Percentiles rank a stretch among this genome's conserved stretches.
Evolutionary conservation across 2,888 invertebrate genomes (phyloP).

Genomic region (Teinopalpus imperialis): DNA sequence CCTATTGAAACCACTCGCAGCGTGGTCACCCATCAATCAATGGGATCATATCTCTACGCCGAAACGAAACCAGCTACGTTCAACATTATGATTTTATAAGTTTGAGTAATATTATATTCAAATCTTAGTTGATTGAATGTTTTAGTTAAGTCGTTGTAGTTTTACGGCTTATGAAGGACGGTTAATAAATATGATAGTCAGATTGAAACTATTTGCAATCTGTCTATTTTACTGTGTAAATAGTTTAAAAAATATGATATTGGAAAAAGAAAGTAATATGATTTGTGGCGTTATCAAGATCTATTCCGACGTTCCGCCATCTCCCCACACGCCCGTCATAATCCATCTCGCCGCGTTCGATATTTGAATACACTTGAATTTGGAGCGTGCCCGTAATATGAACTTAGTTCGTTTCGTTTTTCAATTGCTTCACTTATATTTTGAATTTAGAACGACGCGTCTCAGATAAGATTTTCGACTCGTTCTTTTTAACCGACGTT

Average conservation of each 20-base stretch:
- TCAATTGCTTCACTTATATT: slow-evolving; percentile 80
- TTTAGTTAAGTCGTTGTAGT: slow-evolving; percentile 53
- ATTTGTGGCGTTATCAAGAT: slow-evolving; percentile 55
- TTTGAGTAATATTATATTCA: slow-evolving; percentile 79
- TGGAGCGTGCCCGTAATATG: slow-evolving; percentile 75
- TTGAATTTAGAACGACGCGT: slow-evolving; percentile 73
- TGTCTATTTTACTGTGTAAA: no score
- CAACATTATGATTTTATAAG: slow-evolving; percentile 75
- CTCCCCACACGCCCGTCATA: slow-evolving; percentile 57
- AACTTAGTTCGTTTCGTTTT: slow-evolving; percentile 77
- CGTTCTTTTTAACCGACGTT: slow-evolving; percentile 20
- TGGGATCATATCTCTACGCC: slow-evolving; percentile 72
- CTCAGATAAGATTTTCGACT: slow-evolving; percentile 51
- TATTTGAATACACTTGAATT: slow-evolving; percentile 79
- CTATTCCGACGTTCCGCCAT: slow-evolving; percentile 53
- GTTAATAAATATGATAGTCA: slow-evolving; percentile 30
- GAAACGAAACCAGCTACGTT: slow-evolving; percentile 64
- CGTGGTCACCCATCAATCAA: slow-evolving; percentile 81
- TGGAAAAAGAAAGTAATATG: slow-evolving; percentile 42
- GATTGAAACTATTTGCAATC: slow-evolving; percentile 51
- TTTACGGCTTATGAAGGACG: no score
- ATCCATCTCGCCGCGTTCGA: slow-evolving; percentile 72
- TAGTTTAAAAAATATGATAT: slow-evolving; percentile 39
- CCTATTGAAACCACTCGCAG: slow-evolving; percentile 51
- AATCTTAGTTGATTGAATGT: slow-evolving; percentile 77